These are phyloP conservation scores for Anableps anableps DNA, from an alignment of 2,797 vertebrate species.

Conservation along the genomic window DNA sequence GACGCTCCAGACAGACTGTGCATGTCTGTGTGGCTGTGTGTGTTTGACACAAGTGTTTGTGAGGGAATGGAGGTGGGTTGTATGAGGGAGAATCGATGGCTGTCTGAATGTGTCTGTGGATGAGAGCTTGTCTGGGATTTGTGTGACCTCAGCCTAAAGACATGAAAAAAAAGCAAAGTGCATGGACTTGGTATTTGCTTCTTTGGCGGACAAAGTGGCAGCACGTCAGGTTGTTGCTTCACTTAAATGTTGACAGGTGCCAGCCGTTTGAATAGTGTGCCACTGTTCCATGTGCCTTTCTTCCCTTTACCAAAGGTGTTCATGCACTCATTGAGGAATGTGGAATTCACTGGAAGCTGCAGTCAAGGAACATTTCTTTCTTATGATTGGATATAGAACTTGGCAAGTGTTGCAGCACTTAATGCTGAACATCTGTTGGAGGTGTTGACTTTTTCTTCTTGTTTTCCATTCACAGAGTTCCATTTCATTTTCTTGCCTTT, in stretches of 20 bases:
- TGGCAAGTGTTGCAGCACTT: slow-evolving; percentile 50
- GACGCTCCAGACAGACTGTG: slow-evolving; percentile 70
- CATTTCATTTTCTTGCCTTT: slow-evolving; percentile 29
- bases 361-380: slow-evolving; percentile 60
- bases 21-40: slow-evolving; percentile 32
- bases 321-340: slow-evolving; percentile 42
- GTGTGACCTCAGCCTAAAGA: slow-evolving; percentile 54
- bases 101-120: slow-evolving; percentile 38
- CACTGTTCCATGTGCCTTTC: slow-evolving; percentile 49
- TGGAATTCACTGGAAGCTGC: slow-evolving; percentile 48
- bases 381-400: slow-evolving; percentile 61
- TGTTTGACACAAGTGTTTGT: slow-evolving; percentile 31
- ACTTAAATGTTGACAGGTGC: slow-evolving; percentile 68
- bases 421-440: slow-evolving; percentile 63
- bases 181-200: slow-evolving; percentile 39
- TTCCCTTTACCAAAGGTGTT: slow-evolving; percentile 40
- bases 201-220: slow-evolving; percentile 49
- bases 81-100: slow-evolving; percentile 45
- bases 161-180: slow-evolving; percentile 3
- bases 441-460: slow-evolving; percentile 57
- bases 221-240: slow-evolving; percentile 63
- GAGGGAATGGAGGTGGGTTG: slow-evolving; percentile 47
- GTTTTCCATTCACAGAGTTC: slow-evolving; percentile 48
- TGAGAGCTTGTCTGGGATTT: slow-evolving; percentile 51
- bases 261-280: slow-evolving; percentile 55